phyloP scores from a whole-genome alignment of 1,140 invertebrate species.

The Drosophila jambulina region DNA sequence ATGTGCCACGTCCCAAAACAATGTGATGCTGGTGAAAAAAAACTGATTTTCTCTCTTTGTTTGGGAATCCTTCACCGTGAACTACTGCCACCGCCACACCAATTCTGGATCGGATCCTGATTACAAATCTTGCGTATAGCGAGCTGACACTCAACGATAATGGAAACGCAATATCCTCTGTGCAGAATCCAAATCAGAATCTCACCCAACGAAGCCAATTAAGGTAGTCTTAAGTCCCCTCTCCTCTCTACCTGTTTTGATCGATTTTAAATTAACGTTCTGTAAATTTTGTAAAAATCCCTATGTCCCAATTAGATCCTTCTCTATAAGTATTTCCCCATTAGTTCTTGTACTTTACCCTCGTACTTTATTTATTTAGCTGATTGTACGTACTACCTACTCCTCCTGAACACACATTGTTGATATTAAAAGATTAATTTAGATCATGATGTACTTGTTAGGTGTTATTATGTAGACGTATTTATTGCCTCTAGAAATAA shows the following conservation, averaged over 20 bases:
- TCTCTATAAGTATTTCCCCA: constrained; percentile 23
- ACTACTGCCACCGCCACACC: constrained; percentile 25
- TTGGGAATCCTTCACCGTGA: constrained; percentile 15
- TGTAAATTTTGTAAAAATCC: constrained; percentile 37
- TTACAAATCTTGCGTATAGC: constrained; percentile 41
- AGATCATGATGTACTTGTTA: constrained; percentile 34
- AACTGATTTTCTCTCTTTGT: constrained; percentile 55
- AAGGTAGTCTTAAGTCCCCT: constrained; percentile 30
- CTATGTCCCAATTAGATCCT: constrained; percentile 13
- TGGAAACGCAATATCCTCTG: constrained; percentile 66
- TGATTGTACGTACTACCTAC: constrained; percentile 33
- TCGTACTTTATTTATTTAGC: constrained; percentile 34
- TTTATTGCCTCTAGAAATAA: constrained; percentile 52
- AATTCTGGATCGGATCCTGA: constrained; percentile 49
- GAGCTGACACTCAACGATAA: constrained; percentile 80
- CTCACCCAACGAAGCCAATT: constrained; percentile 51
- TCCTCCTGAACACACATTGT: constrained; percentile 20
- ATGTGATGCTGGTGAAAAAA: constrained; percentile 30
- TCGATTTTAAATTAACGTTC: constrained; percentile 11
- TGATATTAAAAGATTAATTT: constrained; percentile 42
- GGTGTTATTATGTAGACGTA: constrained; percentile 31
- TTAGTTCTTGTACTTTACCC: constrained; percentile 4
- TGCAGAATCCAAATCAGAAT: constrained; percentile 53
- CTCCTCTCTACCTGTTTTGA: neutral
- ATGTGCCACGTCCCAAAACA: constrained; percentile 16